Conservation (phyloP, 2,113 vertebrate species). For the Onychorhynchus coronatus region DNA sequence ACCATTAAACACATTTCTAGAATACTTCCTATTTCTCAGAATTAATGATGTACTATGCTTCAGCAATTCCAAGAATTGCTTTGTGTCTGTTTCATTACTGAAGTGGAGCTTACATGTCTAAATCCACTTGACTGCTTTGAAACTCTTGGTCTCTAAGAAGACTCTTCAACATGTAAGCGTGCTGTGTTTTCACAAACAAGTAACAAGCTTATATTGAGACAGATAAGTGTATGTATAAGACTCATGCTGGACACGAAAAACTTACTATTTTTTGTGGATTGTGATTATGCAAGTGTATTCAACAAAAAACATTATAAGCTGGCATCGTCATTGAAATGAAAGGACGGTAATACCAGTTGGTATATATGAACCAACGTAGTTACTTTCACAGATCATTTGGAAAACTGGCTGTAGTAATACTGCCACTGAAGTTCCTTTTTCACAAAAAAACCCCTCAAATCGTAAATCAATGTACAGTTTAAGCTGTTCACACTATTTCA, state of each 20-base stretch:
- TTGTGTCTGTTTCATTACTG: not conserved
- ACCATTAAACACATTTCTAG: not conserved
- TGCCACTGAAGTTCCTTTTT: not conserved
- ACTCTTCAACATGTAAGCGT: not conserved
- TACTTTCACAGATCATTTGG: not conserved
- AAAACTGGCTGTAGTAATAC: not conserved
- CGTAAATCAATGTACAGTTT: not conserved
- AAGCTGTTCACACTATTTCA: not conserved
- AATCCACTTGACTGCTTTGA: not conserved
- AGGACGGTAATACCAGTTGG: not conserved
- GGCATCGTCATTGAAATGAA: not conserved
- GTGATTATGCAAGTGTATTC: not conserved
- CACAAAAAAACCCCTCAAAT: rapidly evolving
- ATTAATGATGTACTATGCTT: not conserved
- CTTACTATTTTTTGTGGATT: not conserved
- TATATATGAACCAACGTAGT: not conserved
- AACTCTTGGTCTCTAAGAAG: not conserved
- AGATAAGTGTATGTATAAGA: not conserved
- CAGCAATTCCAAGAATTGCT: not conserved
- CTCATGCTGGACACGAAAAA: no score
- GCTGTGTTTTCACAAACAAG: not conserved
- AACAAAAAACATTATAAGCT: not conserved
- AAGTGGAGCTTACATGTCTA: not conserved
- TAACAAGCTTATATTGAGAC: not conserved
- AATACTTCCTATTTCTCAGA: not conserved